These are phyloP conservation scores for Patiria pectinifera DNA, from an alignment of 53 echinoderm and acorn worm genomes.

Conservation along the genomic window DNA sequence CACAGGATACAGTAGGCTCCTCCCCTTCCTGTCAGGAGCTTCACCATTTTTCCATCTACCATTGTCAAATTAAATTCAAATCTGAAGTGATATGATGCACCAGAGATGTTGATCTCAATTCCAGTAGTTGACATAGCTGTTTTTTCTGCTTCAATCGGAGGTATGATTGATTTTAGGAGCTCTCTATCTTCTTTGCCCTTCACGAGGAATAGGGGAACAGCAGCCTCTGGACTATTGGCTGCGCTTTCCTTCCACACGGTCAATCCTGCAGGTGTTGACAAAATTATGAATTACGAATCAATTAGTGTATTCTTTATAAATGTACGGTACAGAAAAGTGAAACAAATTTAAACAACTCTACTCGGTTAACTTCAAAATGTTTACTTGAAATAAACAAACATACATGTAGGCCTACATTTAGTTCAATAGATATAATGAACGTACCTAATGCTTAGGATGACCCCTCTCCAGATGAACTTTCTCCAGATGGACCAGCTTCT, in stretches of 20 bases:
- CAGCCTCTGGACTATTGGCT: slow-evolving; percentile 11
- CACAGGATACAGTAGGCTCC: slow-evolving; percentile 23
- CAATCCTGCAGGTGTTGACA: not conserved
- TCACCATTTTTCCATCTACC: slow-evolving; percentile 34
- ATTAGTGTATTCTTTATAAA: no score
- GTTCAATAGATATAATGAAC: not conserved
- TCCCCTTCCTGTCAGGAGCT: slow-evolving; percentile 20
- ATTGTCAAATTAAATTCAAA: slow-evolving; percentile 36
- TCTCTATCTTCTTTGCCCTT: slow-evolving; percentile 22
- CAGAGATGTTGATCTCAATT: slow-evolving; percentile 16
- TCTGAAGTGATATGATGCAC: slow-evolving; percentile 1
- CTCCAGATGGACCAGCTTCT: slow-evolving; percentile 14
- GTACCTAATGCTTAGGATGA: not conserved
- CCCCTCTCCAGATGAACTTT: not conserved
- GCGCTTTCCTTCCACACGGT: slow-evolving; percentile 27
- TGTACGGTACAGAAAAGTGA: no score
- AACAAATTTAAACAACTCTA: no score
- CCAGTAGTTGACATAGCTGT: slow-evolving; percentile 2
- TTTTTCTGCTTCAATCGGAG: slow-evolving; percentile 30
- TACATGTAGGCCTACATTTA: no score
- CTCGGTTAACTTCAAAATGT: no score
- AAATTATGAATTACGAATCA: not conserved
- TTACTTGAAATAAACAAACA: no score
- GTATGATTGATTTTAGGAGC: slow-evolving; percentile 19
- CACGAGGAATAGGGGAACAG: slow-evolving; percentile 17